phyloP scores from a whole-genome alignment of 2,888 invertebrate species.

The Aleiodes alternator region DNA sequence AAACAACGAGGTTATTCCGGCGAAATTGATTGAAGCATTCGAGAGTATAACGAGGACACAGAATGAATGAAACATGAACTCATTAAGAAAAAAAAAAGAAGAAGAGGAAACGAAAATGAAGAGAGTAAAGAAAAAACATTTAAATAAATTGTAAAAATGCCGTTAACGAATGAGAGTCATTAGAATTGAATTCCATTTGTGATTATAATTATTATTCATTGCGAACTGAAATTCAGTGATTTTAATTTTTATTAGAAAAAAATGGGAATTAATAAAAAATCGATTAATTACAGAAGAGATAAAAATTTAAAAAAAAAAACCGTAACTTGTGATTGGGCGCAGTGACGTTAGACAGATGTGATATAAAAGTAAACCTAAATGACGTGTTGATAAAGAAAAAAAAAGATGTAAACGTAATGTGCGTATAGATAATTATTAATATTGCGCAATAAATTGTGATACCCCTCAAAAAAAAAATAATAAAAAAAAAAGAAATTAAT shows the following conservation, averaged over 20 bases:
- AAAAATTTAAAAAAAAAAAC: neutral
- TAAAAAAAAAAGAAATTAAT: neutral
- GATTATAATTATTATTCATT: slow-evolving; percentile 59
- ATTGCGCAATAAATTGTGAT: slow-evolving; percentile 65
- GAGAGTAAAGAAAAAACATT: slow-evolving; percentile 36
- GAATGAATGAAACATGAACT: too few species aligned
- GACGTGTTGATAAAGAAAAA: slow-evolving; percentile 49
- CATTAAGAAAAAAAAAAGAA: slow-evolving; percentile 32
- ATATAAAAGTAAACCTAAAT: slow-evolving; percentile 60
- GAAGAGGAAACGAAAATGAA: slow-evolving; percentile 35
- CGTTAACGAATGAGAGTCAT: slow-evolving; percentile 34
- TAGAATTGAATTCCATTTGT: slow-evolving; percentile 51
- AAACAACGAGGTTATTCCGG: neutral
- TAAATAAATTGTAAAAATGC: slow-evolving; percentile 20
- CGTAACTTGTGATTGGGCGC: slow-evolving; percentile 53
- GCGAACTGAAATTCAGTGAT: slow-evolving; percentile 48
- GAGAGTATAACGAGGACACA: slow-evolving; percentile 32
- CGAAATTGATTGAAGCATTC: too few species aligned
- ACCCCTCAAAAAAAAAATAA: slow-evolving; percentile 54
- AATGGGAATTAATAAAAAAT: neutral
- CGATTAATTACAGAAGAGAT: neutral
- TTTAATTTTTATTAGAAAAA: too few species aligned
- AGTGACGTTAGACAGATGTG: slow-evolving; percentile 62
- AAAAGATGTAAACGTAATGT: slow-evolving; percentile 36
- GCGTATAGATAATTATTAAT: slow-evolving; percentile 46